Evolutionary conservation across 2,113 vertebrate species (phyloP), one percentile per base, ranked within the genome.

Genomic region (Thalassarche chlororhynchos): DNA sequence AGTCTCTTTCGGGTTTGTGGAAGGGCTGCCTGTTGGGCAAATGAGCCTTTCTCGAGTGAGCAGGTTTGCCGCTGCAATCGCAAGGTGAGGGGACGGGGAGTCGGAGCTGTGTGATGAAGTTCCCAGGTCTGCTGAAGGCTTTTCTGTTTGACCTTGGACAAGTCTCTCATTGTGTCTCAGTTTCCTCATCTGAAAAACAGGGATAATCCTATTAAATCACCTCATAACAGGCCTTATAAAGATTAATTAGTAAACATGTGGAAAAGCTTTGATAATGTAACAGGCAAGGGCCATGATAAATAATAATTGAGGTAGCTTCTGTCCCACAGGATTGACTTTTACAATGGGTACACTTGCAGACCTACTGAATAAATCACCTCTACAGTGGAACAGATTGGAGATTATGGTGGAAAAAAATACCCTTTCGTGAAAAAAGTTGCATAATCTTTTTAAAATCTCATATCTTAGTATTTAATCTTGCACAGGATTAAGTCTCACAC

Each of bases 161-260:
- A 42, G 29, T 60, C 40, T 84, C 84, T 80, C 62, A 36, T 25
- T 84, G 66, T 85, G 57, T 70, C 90, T 94, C 66, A 26, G 58
- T 80, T 85, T 95, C 89, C 90, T 94, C 42, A 6, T 94, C 38
- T 86, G 72, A 92, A 82, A 94, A 96, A 86, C 4, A 38, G 58
- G 52, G 40, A 76, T 94, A 94, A 96, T 95, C 87, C 82, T 70
- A 87, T 90, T 93, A 90, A 92, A 90, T 77, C 79, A 90, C 75
- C 83, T 93, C 64, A 5, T 70, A 93, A 88, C n/a, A 74, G 58
- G 23, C 61, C 40, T 86, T 90, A 58, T 47, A 66, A 85, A 83
- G 84, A 95, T 82, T 69, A 89, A 84, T 85, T 82, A 89, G 60
- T 68, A 89, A 93, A 82, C 31, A 61, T 51, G 57, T 94, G 71